Percentiles rank a stretch among this genome's conserved stretches.
phyloP scores from a whole-genome alignment of 1,140 invertebrate species.

The Chionoecetes opilio region DNA sequence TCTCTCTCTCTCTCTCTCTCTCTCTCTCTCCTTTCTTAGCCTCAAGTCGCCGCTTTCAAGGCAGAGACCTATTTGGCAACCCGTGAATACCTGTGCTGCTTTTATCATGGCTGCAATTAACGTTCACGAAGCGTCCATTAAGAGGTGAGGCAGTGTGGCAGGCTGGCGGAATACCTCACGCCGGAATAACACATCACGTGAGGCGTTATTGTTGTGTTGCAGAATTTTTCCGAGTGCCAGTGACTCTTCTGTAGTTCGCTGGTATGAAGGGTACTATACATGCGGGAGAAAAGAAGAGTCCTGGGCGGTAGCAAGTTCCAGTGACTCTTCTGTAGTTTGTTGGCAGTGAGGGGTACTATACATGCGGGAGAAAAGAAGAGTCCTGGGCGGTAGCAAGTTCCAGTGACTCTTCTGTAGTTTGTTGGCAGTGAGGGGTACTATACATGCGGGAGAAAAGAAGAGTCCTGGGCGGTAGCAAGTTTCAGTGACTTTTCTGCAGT shows the following conservation, averaged over 20 bases:
- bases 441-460: no score
- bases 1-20: not conserved
- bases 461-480: no score
- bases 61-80: not conserved
- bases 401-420: no score
- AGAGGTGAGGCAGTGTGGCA: not conserved
- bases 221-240: not conserved
- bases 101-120: constrained; percentile 21
- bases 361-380: no score
- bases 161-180: not conserved
- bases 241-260: not conserved
- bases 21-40: not conserved
- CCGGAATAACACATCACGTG: not conserved
- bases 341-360: no score
- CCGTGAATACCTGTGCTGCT: not conserved
- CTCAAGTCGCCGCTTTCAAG: not conserved
- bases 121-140: not conserved
- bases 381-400: no score
- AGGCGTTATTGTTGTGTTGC: not conserved
- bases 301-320: no score
- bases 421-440: no score
- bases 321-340: no score
- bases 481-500: no score
- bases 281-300: no score
- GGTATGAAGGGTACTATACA: no score